Percentiles rank a stretch among this genome's conserved stretches.
Evolutionary conservation across 2,797 vertebrate genomes (phyloP).

Genomic region (Pseudomugil tenellus): DNA sequence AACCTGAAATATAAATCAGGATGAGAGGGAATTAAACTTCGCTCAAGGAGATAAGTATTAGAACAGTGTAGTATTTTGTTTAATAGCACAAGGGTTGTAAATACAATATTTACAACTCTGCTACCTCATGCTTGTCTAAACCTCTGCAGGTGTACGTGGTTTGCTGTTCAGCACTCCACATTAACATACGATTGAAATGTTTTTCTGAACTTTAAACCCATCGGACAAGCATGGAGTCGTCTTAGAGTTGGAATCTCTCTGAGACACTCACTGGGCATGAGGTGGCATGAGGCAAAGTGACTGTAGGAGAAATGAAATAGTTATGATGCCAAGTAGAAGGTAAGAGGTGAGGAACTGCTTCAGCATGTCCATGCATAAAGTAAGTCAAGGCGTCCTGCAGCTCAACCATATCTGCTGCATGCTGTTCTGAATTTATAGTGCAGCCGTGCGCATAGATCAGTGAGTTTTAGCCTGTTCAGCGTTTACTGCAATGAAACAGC

Average conservation of each 20-base stretch:
- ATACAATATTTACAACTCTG: background rate
- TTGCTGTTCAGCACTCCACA: slow-evolving; percentile 7
- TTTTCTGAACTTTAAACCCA: background rate
- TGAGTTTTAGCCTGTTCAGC: background rate
- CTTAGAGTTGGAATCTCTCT: background rate
- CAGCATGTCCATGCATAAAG: background rate
- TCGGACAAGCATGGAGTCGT: slow-evolving; percentile 9
- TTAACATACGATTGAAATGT: background rate
- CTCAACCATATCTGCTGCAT: background rate
- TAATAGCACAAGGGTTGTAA: background rate
- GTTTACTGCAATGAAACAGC: background rate
- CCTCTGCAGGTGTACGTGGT: background rate
- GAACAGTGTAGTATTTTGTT: no score
- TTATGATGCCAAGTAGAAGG: slow-evolving; percentile 39
- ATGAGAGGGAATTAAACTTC: slow-evolving; percentile 8
- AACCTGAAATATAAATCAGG: slow-evolving; percentile 8
- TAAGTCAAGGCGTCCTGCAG: background rate
- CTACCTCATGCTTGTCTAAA: background rate
- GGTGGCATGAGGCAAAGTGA: slow-evolving; percentile 19
- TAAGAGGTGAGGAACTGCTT: slow-evolving; percentile 13
- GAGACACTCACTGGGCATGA: background rate
- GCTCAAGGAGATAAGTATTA: slow-evolving; percentile 4
- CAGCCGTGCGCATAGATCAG: background rate
- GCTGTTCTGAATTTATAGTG: background rate
- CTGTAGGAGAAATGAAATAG: slow-evolving; percentile 38